phyloP scores from a whole-genome alignment of 2,113 vertebrate genomes.

The Vidua macroura region DNA sequence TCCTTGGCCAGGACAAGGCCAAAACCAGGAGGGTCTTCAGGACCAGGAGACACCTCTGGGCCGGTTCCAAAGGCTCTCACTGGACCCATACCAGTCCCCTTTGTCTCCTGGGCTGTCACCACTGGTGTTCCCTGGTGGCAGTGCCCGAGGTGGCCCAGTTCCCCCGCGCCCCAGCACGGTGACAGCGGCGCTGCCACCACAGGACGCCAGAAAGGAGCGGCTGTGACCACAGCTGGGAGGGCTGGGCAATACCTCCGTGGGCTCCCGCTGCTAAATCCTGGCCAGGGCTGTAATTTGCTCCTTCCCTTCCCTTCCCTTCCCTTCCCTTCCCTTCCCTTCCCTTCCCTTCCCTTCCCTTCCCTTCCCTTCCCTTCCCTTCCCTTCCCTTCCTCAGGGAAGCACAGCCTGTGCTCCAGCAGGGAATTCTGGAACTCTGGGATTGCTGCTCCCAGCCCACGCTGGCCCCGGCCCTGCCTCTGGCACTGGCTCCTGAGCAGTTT shows the following conservation, averaged over 20 bases:
- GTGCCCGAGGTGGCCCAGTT: neutral
- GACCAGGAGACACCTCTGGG: accelerated
- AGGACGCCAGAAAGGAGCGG: slow-evolving; percentile 30
- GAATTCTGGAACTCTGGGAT: neutral
- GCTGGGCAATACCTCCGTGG: neutral
- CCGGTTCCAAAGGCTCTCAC: neutral
- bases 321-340: no score
- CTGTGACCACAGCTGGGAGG: neutral
- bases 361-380: no score
- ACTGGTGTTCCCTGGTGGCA: neutral
- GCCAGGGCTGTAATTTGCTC: slow-evolving; percentile 21
- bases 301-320: no score
- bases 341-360: no score
- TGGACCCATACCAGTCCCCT: accelerated
- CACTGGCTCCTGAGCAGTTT: neutral
- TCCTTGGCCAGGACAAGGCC: neutral
- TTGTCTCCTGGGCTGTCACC: neutral
- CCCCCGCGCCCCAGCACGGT: neutral
- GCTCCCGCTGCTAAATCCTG: neutral
- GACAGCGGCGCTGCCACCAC: neutral
- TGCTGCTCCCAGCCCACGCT: neutral
- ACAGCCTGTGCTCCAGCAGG: neutral
- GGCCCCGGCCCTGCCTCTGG: neutral
- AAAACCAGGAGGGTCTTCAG: neutral
- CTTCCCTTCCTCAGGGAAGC: no score